Evolutionary conservation across 2,797 vertebrate species (phyloP).

Genomic region (Cossypha caffra): DNA sequence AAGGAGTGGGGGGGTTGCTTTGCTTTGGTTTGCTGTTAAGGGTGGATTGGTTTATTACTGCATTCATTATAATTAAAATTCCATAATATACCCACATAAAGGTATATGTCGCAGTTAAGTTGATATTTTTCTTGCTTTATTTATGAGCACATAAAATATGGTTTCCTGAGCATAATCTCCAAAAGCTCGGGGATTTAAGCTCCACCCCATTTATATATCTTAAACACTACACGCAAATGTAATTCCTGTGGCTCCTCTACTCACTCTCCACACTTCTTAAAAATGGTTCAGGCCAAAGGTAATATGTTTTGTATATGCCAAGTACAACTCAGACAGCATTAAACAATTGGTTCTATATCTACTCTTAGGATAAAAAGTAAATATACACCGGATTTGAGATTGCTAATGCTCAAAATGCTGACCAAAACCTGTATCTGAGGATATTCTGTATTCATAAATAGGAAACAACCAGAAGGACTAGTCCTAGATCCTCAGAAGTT

Average conservation of each 20-base stretch:
- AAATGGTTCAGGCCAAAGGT: conserved; percentile 33
- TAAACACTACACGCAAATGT: conserved; percentile 23
- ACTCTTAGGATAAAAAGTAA: conserved; percentile 11
- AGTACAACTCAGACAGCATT: conserved; percentile 3
- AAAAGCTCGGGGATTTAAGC: conserved; percentile 55
- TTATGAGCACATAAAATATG: conserved; percentile 70
- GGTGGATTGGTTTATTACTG: conserved; percentile 57
- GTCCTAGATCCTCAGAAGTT: not conserved
- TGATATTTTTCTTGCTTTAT: conserved; percentile 71
- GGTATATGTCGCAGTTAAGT: conserved; percentile 45
- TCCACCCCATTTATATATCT: conserved; percentile 60
- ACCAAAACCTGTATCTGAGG: not conserved
- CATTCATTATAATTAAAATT: conserved; percentile 72
- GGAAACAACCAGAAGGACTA: not conserved
- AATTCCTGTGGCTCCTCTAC: conserved; percentile 34
- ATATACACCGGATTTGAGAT: not conserved
- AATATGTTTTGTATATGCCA: not conserved
- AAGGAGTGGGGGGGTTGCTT: not conserved
- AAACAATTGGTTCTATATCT: not conserved
- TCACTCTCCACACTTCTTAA: not conserved
- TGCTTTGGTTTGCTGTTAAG: conserved; percentile 34
- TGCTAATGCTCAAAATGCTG: not conserved
- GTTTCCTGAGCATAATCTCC: conserved; percentile 68
- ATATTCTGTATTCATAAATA: not conserved
- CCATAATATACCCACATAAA: conserved; percentile 67